A percentile compares a stretch with the other conserved stretches of the same genome.
These are phyloP conservation scores for Phoxinus dragarum DNA, from an alignment of 2,797 vertebrate species.

Conservation along the genomic window DNA sequence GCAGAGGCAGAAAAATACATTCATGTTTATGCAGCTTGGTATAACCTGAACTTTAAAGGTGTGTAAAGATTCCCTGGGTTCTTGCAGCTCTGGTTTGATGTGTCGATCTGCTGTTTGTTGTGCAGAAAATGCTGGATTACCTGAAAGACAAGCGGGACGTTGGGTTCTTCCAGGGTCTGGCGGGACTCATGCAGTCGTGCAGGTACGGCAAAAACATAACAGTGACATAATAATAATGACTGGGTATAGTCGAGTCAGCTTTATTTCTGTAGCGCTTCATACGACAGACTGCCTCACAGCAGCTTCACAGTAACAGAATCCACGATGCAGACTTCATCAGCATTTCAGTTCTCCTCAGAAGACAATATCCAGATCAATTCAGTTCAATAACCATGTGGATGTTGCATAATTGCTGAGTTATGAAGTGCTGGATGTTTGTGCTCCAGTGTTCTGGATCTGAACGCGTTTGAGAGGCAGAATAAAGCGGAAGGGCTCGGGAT, in stretches of 20 bases:
- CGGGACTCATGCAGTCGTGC: slow-evolving; percentile 96
- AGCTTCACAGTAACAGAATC: not conserved
- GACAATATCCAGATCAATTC: not conserved
- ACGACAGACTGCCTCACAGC: not conserved
- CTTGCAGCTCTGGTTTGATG: not conserved
- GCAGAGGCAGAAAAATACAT: no score
- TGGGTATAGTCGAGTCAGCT: not conserved
- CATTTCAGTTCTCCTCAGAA: not conserved
- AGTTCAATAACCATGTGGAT: not conserved
- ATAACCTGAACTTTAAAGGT: no score
- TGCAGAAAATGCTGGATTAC: slow-evolving; percentile 96
- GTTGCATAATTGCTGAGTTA: not conserved
- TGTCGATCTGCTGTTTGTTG: slow-evolving; percentile 36
- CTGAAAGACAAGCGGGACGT: slow-evolving; percentile 97
- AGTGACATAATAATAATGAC: not conserved
- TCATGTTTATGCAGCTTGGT: no score
- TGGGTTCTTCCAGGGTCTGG: slow-evolving; percentile 94
- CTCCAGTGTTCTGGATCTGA: slow-evolving; percentile 92
- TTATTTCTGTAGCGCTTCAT: not conserved
- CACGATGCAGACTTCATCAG: not conserved
- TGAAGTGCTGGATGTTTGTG: slow-evolving; percentile 22
- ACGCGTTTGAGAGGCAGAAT: slow-evolving; percentile 96
- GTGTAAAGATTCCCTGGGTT: not conserved
- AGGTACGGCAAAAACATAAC: slow-evolving; percentile 70
- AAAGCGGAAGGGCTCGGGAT: slow-evolving; percentile 97